Evolutionary conservation across 2,113 vertebrate species (phyloP).

Genomic region (Crotalus horridus): DNA sequence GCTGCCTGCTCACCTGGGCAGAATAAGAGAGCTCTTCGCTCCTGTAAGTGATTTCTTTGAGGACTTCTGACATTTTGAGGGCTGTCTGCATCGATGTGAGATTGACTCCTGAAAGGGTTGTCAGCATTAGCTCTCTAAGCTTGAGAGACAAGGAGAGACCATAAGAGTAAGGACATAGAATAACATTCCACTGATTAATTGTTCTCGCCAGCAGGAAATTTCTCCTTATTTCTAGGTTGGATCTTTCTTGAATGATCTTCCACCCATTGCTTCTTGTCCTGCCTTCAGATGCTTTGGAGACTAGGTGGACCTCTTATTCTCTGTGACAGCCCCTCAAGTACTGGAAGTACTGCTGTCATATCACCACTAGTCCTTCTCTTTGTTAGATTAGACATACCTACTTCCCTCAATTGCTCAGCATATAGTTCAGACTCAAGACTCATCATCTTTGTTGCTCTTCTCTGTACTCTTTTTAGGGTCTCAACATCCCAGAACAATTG

Average conservation of each 20-base stretch:
- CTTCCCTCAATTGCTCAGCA: too few species aligned
- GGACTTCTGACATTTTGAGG: constrained; percentile 76
- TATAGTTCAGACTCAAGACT: too few species aligned
- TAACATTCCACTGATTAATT: not conserved
- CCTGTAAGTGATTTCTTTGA: constrained; percentile 78
- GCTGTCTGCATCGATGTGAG: constrained; percentile 73
- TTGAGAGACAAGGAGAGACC: constrained; percentile 57
- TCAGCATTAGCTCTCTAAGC: constrained; percentile 84
- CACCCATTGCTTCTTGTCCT: not conserved
- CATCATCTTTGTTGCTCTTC: too few species aligned
- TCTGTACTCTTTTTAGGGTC: too few species aligned
- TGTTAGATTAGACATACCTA: too few species aligned
- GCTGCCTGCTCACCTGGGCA: constrained; percentile 74
- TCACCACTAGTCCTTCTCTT: too few species aligned
- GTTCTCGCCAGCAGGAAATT: not conserved
- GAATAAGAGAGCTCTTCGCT: constrained; percentile 76
- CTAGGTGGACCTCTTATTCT: not conserved
- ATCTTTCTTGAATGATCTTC: not conserved
- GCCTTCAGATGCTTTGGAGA: not conserved
- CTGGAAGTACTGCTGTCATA: too few species aligned
- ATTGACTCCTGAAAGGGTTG: constrained; percentile 71
- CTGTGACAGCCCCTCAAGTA: too few species aligned
- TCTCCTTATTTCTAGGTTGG: not conserved
- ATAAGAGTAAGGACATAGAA: constrained; percentile 19
- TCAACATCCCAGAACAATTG: too few species aligned